Base-by-base conservation (phyloP, 2,113 vertebrate species). In the Rana temporaria region DNA sequence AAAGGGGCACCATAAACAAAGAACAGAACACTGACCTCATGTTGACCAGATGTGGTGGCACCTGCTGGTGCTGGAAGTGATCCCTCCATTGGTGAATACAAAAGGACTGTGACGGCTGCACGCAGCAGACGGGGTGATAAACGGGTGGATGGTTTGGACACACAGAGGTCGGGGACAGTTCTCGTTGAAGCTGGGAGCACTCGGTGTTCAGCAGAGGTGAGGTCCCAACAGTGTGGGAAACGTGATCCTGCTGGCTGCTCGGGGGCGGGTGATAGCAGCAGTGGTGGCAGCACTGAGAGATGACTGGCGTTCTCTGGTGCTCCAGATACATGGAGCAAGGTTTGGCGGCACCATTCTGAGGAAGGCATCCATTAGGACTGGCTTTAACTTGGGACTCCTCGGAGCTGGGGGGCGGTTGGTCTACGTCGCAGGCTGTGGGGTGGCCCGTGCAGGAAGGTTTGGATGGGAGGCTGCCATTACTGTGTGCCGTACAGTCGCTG, bases 31-130 rank as follows among this genome's bases (percentile, higher is more conserved):
- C 93, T 92, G 91, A 99, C 98, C 97, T 96, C 80, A 95, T 88
- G 81, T 85, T 89, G 77, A 93, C 72, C 63, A 90, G 65, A 68
- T 92, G 95, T 0, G 92, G 92, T 1, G 85, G 93, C 60, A 87
- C 90, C 24, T 93, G 90, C 78, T 96, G 96, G 87, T 94, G 96
- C 88, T 96, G 96, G 75, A 96, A 95, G 86, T 94, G 96, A 85
- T 97, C 95, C 79, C 95, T 96, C 97, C 97, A 98, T 30, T 92
- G 92, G 72, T 95, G 95, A 85, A 92, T 95, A 91, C 93, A 96
- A 91, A 94, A 94, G 70, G 93, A 87, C 0, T 92, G 86, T 16
- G 92, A 87, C 74, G 94, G 85, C 87, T 95, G 95, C 75, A 96
- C 91, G 86, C 94, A 90, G 92, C 95, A 95, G 16, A 94, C 67